Evolutionary conservation across 2,888 invertebrate species (phyloP).

Genomic region (Drosophila peninsularis): DNA sequence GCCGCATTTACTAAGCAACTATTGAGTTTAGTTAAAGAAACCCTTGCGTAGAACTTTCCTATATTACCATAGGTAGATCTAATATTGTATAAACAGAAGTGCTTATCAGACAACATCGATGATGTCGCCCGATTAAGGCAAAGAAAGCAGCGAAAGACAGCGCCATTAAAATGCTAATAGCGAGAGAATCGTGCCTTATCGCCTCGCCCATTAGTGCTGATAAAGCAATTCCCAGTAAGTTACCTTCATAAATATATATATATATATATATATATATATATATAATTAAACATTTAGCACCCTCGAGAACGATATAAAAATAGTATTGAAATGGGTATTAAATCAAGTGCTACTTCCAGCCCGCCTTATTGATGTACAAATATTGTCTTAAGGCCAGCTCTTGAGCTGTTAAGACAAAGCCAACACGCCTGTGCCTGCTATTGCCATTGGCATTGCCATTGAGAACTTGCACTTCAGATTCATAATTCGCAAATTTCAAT

Average conservation of each 20-base stretch:
- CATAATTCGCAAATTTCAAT: conserved; percentile 12
- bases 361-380: conserved; percentile 1
- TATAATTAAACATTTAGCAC: neutral
- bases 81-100: neutral
- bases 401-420: conserved; percentile 19
- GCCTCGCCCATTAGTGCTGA: neutral
- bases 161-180: neutral
- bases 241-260: neutral
- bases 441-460: conserved; percentile 14
- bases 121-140: neutral
- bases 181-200: neutral
- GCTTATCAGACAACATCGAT: too few relatives aligned
- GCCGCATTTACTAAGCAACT: too few relatives aligned
- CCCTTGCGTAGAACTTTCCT: too few relatives aligned
- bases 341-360: conserved; percentile 2
- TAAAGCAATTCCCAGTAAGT: neutral
- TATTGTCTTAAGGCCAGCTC: conserved; percentile 10
- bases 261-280: neutral
- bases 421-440: conserved; percentile 29
- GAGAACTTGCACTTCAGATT: conserved; percentile 37
- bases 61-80: too few relatives aligned
- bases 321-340: neutral
- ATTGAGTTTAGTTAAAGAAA: too few relatives aligned
- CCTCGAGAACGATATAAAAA: neutral
- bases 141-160: neutral